Evolutionary conservation across 2,888 invertebrate species (phyloP), one percentile per base, ranked within the genome.

Genomic region (Gymnoscelis rufifasciata): DNA sequence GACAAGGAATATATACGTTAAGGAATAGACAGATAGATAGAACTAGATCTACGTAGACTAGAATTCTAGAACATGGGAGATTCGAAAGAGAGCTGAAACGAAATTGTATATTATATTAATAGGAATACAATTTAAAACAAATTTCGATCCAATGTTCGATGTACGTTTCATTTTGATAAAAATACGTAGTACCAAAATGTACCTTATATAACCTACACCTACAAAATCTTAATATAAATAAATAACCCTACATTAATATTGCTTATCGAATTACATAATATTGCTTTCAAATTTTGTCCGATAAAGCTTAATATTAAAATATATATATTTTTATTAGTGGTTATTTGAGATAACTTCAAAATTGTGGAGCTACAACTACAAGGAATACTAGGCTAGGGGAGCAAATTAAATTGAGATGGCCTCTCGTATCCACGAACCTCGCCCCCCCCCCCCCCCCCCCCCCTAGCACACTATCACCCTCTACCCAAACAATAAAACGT

Each of bases 231-330:
- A 76, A 72, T 74, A 64, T 19, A 35, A 64, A 76, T 75, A n/a
- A 38, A 38, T 71, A 71, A 68, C 61, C 68, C 75, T 84, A 84
- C 63, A 53, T 48, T 81, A 82, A 64, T 88, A 87, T 87, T 87
- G 86, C 87, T 88, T 82, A 79, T 80, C 57, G 59, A 70, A 75
- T 87, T 81, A 80, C 79, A 62, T 78, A 58, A 81, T 87, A 87
- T 87, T 87, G 87, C 87, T 87, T 86, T 67, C 64, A 68, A 78
- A 77, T 78, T 62, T 77, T 74, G 74, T 76, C 73, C 62, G 56
- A 62, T 64, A 60, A 62, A 67, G 65, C 67, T 65, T 59, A 61
- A 44, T 55, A 64, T 69, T 71, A 73, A 75, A 74, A 71, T 69
- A 70, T 76, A n/a, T n/a, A 57, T 50, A 47, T 44, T 59, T 55